Base-by-base conservation (phyloP, 2,888 invertebrate species). In the Mythimna lalbum region DNA sequence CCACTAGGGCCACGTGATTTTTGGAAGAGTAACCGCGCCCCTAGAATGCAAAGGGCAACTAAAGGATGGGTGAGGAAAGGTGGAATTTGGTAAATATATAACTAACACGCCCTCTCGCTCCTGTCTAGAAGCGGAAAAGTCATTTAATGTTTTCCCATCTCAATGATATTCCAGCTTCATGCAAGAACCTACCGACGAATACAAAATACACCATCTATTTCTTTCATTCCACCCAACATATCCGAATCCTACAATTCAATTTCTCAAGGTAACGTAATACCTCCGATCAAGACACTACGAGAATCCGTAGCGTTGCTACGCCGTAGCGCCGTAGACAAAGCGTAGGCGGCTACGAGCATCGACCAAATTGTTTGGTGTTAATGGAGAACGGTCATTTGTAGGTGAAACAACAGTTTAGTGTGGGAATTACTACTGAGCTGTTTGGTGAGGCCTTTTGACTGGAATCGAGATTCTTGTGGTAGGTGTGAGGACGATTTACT, bases 241-340 rank as follows among this genome's bases (percentile, higher is more conserved):
- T 19, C 1, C 19, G 2, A 55, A 56, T 53, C 6, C 14, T 50
- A 9, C 12, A 31, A 21, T 9, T 33, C 19, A 57, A 72, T 55
- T 49, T 74, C 43, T 73, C 64, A 10, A 4, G 59, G 12, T 39
- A 31, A 12, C 17, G 23, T 68, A 33, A n/a, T 19, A 21, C 17
- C 31, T 53, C n/a, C 39, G 52, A 67, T 49, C 27, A 57, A 63
- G 63, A 56, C 55, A 78, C 23, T 79, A 73, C 73, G 73, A 79
- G 62, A 63, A 63, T 33, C 19, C 80, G 80, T 79, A 79, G 74
- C 74, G 0, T 19, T 73, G 73, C 78, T 78, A 68, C 74, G 0
- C 49, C 73, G 73, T 76, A 77, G 76, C 62, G 19, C 2, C 63
- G 74, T 81, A 78, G 75, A 57, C 70, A 75, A 71, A 71, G 59